Evolutionary conservation across 2,113 vertebrate species (phyloP), one percentile per base, ranked within the genome.

Genomic region (Aythya baeri): DNA sequence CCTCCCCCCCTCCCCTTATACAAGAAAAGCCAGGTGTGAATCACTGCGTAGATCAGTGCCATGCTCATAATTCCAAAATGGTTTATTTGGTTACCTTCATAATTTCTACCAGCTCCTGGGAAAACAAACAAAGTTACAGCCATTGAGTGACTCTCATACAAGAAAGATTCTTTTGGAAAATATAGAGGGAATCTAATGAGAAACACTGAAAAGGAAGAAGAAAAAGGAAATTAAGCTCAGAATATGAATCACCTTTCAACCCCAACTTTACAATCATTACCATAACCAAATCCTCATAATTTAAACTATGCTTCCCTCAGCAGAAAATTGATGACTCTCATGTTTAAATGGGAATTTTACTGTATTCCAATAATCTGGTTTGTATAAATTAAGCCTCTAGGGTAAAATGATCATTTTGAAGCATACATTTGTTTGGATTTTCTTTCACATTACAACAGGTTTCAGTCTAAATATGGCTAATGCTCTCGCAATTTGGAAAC

Each of bases 231-330:
- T 52, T 12, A 44, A 66, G 34, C 54, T 91, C 44, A 76, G 66
- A 94, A 79, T 31, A 62, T 62, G 71, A 93, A 86, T 86, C 62
- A 86, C 66, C 54, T 94, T 94, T 82, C 58, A 92, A 94, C 66
- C 22, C 8, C 46, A 68, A 66, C 34, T 82, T 58, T 55, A 82
- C 63, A 90, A 88, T 91, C 31, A 84, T 95, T 94, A 68, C 32
- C 71, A 17, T 91, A 92, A 95, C 96, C 91, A 95, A 92, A 96
- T 91, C 38, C 83, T 95, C 65, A 68, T 86, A 86, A 95, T 91
- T 90, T 82, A 90, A 89, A 50, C n/a, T 84, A 50, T 31, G 77
- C 58, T 93, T 93, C 93, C 82, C 54, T 93, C 80, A 84, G 86
- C 50, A 83, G 86, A 79, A 96, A 95, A 96, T 72, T 76, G 66